Percentiles rank a stretch among this genome's conserved stretches.
Evolutionary conservation across 92 coral and sea anemone genomes (phyloP).

Genomic region (Nematostella vectensis): DNA sequence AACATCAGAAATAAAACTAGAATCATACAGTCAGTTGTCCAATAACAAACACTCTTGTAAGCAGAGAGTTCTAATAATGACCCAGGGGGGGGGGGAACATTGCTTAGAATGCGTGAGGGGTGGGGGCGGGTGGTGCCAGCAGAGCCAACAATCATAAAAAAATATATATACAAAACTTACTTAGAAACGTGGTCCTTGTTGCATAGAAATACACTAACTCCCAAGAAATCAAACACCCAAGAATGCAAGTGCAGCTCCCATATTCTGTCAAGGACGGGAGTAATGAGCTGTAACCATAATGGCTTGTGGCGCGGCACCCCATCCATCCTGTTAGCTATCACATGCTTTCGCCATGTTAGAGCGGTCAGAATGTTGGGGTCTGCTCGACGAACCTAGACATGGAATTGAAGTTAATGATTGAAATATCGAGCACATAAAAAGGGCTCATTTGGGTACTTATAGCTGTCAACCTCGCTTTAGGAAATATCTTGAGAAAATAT

Average conservation of each 20-base stretch:
- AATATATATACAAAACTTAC: slow-evolving; percentile 37
- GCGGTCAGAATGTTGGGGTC: slow-evolving; percentile 84
- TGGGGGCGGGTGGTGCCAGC: no score
- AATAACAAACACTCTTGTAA: neutral
- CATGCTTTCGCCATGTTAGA: slow-evolving; percentile 74
- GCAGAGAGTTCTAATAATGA: no score
- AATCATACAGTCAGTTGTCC: neutral
- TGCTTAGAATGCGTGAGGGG: no score
- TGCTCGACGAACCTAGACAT: slow-evolving; percentile 66
- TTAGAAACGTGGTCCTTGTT: slow-evolving; percentile 73
- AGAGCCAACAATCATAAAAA: no score
- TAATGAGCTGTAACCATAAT: slow-evolving; percentile 63
- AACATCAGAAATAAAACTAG: neutral
- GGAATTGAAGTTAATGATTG: neutral
- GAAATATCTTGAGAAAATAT: no score
- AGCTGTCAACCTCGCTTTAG: no score
- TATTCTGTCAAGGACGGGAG: slow-evolving; percentile 65
- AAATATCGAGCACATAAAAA: no score
- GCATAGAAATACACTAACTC: slow-evolving; percentile 63
- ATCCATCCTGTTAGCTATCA: slow-evolving; percentile 32
- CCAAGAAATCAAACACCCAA: slow-evolving; percentile 76
- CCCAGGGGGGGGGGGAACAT: no score
- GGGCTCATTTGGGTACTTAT: no score
- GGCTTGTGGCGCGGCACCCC: slow-evolving; percentile 62
- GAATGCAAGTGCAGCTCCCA: slow-evolving; percentile 88